phyloP scores from a whole-genome alignment of 2,888 invertebrate species.

The Mylabris sibirica region DNA sequence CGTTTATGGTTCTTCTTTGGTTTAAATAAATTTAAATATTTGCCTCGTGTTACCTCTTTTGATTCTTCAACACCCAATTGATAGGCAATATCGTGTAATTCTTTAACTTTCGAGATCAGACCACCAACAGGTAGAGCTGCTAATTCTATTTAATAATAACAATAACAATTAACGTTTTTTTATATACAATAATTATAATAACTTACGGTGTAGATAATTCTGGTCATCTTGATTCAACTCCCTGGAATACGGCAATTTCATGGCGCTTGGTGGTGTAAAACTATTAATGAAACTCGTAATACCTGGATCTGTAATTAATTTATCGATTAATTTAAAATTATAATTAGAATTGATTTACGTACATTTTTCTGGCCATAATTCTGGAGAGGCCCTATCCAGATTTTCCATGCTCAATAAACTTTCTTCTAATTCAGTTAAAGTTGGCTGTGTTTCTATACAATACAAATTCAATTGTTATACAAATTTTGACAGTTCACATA shows the following conservation, averaged over 20 bases:
- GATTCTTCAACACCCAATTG: constrained; percentile 94
- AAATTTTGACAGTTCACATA: constrained; percentile 23
- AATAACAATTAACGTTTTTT: too few species aligned
- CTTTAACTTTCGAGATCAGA: constrained; percentile 91
- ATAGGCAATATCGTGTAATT: constrained; percentile 93
- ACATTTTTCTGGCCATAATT: constrained; percentile 97
- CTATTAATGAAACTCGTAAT: constrained; percentile 82
- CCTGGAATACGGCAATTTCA: constrained; percentile 72
- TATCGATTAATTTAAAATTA: neutral
- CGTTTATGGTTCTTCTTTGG: constrained; percentile 22
- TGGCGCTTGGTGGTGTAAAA: constrained; percentile 67
- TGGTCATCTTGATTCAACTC: constrained; percentile 78
- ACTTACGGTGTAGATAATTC: constrained; percentile 80
- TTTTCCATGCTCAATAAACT: constrained; percentile 88
- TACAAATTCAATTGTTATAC: constrained; percentile 22
- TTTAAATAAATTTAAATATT: constrained; percentile 87
- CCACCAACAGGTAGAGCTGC: constrained; percentile 80
- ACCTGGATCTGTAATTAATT: constrained; percentile 77
- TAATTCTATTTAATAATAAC: constrained; percentile 67
- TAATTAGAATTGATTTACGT: constrained; percentile 58
- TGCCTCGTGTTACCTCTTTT: constrained; percentile 95
- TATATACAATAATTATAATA: too few species aligned
- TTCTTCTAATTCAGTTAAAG: constrained; percentile 66
- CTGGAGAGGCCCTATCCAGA: constrained; percentile 92
- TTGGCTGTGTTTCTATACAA: constrained; percentile 42